Evolutionary conservation across 2,113 vertebrate genomes (phyloP).

Genomic region (Gallinago paraguaiae): DNA sequence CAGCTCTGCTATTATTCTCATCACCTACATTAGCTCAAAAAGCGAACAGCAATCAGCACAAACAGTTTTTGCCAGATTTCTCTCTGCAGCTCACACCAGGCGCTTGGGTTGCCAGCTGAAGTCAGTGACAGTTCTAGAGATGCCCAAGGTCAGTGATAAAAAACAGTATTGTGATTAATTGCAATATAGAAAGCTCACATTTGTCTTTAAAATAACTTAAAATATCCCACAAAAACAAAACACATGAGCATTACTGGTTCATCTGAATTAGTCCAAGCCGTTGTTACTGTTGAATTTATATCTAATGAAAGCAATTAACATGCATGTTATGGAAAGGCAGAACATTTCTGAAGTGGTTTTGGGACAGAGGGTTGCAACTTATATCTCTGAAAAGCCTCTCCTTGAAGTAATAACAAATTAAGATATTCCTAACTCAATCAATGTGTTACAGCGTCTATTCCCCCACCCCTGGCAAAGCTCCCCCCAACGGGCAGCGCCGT

Average conservation of each 20-base stretch:
- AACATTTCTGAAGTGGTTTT: fast-evolving
- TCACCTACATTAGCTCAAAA: background rate
- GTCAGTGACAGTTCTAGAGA: background rate
- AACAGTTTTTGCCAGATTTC: fast-evolving
- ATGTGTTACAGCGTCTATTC: fast-evolving
- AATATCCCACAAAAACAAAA: fast-evolving
- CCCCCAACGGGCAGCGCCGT: fast-evolving
- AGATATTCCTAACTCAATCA: background rate
- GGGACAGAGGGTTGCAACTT: background rate
- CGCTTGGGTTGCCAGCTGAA: fast-evolving
- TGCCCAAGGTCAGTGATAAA: background rate
- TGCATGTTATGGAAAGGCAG: fast-evolving
- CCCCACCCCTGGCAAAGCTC: fast-evolving
- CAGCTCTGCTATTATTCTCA: fast-evolving
- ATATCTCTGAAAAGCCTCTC: background rate
- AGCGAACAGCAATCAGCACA: fast-evolving
- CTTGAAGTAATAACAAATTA: fast-evolving
- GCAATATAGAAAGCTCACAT: background rate
- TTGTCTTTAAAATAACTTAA: fast-evolving
- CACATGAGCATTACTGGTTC: fast-evolving
- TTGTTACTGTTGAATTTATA: no score
- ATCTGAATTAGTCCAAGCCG: background rate
- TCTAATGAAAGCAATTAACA: no score
- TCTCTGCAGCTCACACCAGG: fast-evolving
- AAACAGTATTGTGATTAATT: fast-evolving